Conservation (phyloP, 1,140 invertebrate species). For the Nomia melanderi region DNA sequence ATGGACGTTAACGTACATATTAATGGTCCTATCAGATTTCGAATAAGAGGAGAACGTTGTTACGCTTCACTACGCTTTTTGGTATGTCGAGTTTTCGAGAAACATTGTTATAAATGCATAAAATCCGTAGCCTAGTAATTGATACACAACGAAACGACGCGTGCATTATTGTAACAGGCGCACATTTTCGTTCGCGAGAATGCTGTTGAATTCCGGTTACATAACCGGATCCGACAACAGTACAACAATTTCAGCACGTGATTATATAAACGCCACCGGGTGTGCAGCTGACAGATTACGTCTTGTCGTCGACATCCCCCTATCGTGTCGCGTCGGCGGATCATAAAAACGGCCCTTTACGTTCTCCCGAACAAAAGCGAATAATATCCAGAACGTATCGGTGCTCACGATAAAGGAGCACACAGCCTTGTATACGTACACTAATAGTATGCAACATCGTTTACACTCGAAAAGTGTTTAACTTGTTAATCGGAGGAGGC, state of each 20-base stretch:
- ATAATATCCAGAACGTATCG: conserved; percentile 1
- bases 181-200: conserved; percentile 42
- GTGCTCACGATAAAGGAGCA: not conserved
- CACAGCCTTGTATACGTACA: too few species aligned
- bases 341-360: conserved; percentile 53
- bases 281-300: conserved; percentile 70
- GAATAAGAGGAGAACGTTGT: too few species aligned
- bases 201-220: conserved; percentile 53
- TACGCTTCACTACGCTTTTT: too few species aligned
- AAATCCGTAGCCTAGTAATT: not conserved
- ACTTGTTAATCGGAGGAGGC: too few species aligned
- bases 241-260: conserved; percentile 67
- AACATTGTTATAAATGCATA: too few species aligned
- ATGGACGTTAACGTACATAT: too few species aligned
- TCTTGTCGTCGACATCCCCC: conserved; percentile 65
- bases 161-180: conserved; percentile 5
- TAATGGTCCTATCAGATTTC: too few species aligned
- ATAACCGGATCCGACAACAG: conserved; percentile 57
- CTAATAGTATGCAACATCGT: too few species aligned
- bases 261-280: conserved; percentile 70
- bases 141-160: not conserved
- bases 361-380: conserved; percentile 3
- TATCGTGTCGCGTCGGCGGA: conserved; percentile 40
- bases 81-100: too few species aligned
- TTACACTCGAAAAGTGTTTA: too few species aligned